These are phyloP conservation scores for Hirtodrosophila confusa DNA, from an alignment of 2,888 invertebrate species.

Conservation along the genomic window DNA sequence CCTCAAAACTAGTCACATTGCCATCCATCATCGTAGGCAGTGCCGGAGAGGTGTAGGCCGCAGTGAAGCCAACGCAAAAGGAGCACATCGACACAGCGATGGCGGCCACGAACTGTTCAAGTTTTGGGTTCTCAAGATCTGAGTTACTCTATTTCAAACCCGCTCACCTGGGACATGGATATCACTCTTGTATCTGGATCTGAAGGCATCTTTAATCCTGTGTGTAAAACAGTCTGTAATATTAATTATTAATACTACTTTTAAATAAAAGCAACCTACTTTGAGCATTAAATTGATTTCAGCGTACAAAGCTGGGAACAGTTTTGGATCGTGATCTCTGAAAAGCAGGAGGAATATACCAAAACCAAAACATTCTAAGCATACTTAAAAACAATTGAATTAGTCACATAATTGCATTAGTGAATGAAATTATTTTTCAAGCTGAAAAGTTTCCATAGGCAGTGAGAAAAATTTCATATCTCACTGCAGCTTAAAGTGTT, in stretches of 20 bases:
- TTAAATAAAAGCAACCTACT: too few species aligned
- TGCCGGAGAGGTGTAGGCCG: conserved; percentile 25
- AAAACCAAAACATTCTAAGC: not conserved
- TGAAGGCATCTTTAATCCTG: conserved; percentile 2
- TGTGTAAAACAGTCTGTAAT: not conserved
- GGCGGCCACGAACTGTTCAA: conserved; percentile 7
- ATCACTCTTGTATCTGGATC: not conserved
- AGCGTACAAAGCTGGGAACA: too few species aligned
- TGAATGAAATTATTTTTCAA: conserved; percentile 19
- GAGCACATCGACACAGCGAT: conserved; percentile 6
- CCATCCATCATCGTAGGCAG: conserved; percentile 22
- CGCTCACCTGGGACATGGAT: conserved; percentile 17
- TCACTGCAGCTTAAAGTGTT: conserved; percentile 24
- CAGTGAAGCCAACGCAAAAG: conserved; percentile 8
- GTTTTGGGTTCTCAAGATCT: too few species aligned
- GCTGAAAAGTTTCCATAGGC: not conserved
- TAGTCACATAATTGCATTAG: conserved; percentile 2
- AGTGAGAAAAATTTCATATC: conserved; percentile 1
- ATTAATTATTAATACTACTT: too few species aligned
- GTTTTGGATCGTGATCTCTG: too few species aligned
- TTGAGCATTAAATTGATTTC: too few species aligned
- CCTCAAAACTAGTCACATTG: conserved; percentile 9
- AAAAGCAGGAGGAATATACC: too few species aligned
- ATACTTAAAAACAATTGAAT: not conserved
- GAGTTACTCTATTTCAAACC: not conserved